Conservation (phyloP, 92 coral and sea anemone species). For the Parazoanthus atlanticus region DNA sequence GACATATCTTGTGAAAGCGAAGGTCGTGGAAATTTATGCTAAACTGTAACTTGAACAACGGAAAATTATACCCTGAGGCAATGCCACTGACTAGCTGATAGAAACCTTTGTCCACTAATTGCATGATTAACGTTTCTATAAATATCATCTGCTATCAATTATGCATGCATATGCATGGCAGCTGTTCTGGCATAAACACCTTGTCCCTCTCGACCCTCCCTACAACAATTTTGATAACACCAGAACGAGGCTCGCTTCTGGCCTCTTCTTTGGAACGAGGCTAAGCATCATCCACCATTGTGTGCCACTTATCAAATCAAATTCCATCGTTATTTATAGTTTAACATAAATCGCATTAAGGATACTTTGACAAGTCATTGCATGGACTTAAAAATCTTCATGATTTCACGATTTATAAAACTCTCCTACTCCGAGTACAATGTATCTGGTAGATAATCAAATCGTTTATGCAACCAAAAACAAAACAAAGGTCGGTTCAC, state of each 20-base stretch:
- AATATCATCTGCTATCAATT: not conserved
- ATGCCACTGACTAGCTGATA: not conserved
- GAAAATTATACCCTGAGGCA: not conserved
- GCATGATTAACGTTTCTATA: not conserved
- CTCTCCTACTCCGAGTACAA: no score
- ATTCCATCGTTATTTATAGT: not conserved
- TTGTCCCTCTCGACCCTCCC: constrained; percentile 29
- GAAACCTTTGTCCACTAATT: not conserved
- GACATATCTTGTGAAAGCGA: not conserved
- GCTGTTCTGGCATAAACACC: not conserved
- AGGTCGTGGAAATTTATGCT: not conserved
- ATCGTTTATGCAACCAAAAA: not conserved
- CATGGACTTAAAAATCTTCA: not conserved
- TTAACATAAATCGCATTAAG: no score
- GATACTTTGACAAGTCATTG: no score
- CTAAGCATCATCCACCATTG: not conserved
- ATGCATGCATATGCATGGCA: not conserved
- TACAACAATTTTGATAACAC: not conserved
- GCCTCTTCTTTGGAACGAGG: not conserved
- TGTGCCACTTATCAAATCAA: not conserved
- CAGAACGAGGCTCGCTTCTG: not conserved
- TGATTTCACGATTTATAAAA: not conserved
- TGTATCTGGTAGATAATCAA: not conserved
- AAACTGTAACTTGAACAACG: not conserved
- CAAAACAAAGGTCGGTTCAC: not conserved